Evolutionary conservation across 2,113 vertebrate species (phyloP).

Genomic region (Sapayoa aenigma): DNA sequence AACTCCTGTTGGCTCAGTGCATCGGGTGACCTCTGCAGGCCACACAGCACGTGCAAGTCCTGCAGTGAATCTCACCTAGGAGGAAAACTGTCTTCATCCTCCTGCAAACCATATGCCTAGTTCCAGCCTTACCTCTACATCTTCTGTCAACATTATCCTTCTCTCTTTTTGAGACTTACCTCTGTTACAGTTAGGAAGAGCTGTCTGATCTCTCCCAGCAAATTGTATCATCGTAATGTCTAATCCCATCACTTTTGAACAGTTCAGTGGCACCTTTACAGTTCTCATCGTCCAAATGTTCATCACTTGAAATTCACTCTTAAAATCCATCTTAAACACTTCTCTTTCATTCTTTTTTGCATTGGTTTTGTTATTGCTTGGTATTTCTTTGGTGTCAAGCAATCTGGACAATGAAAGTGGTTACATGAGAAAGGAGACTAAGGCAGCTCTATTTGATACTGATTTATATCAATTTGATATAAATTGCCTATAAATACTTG

Average conservation of each 20-base stretch:
- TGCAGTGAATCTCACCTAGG: neutral
- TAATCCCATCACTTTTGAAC: neutral
- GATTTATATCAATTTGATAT: too few species aligned
- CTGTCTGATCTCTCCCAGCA: neutral
- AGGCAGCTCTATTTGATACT: neutral
- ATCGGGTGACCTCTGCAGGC: neutral
- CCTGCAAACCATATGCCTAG: neutral
- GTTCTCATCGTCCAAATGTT: neutral
- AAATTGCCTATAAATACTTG: neutral
- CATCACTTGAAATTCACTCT: neutral
- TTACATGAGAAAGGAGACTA: neutral
- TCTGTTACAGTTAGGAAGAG: neutral
- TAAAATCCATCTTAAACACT: neutral
- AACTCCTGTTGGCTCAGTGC: neutral
- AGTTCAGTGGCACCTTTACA: neutral
- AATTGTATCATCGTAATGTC: neutral
- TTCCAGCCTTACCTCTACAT: neutral
- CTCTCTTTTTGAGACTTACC: neutral
- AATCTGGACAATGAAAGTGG: neutral
- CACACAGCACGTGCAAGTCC: neutral
- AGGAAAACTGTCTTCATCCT: neutral
- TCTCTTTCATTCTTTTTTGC: neutral
- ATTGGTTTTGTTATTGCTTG: neutral
- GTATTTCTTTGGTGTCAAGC: neutral
- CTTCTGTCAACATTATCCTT: neutral